A percentile compares a stretch with the other conserved stretches of the same genome.
phyloP scores from a whole-genome alignment of 2,888 invertebrate genomes.

The Gari tellinella region DNA sequence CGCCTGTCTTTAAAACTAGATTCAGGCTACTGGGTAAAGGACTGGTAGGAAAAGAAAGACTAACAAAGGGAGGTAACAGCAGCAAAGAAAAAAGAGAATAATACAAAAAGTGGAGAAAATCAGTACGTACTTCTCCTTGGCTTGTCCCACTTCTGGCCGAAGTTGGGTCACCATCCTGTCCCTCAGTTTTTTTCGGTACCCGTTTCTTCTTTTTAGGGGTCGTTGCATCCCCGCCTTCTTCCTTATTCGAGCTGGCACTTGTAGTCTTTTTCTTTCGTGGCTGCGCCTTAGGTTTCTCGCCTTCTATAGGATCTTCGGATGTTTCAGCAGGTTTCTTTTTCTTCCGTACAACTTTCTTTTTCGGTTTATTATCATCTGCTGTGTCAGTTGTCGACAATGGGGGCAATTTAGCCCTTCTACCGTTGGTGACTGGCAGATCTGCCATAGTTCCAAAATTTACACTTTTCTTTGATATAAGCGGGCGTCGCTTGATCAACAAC shows the following conservation, averaged over 20 bases:
- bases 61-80: no score
- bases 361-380: slow-evolving; percentile 47
- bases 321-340: slow-evolving; percentile 68
- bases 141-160: slow-evolving; percentile 65
- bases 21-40: no score
- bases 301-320: slow-evolving; percentile 38
- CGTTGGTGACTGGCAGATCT: slow-evolving; percentile 45
- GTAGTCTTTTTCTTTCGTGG: slow-evolving; percentile 55
- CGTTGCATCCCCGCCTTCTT: slow-evolving; percentile 49
- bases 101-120: no score
- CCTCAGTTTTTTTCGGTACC: slow-evolving; percentile 55
- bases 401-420: slow-evolving; percentile 63
- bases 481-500: neutral
- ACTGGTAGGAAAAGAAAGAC: no score
- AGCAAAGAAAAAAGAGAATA: no score
- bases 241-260: slow-evolving; percentile 44
- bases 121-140: slow-evolving; percentile 57
- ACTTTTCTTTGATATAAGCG: slow-evolving; percentile 30
- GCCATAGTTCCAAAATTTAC: slow-evolving; percentile 57
- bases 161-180: slow-evolving; percentile 60
- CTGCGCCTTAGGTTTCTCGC: slow-evolving; percentile 59
- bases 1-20: no score
- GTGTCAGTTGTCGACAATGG: slow-evolving; percentile 58
- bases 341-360: slow-evolving; percentile 68
- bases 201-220: slow-evolving; percentile 65